Conservation (phyloP, 2,888 invertebrate species). For the Aphodius sticticus region DNA sequence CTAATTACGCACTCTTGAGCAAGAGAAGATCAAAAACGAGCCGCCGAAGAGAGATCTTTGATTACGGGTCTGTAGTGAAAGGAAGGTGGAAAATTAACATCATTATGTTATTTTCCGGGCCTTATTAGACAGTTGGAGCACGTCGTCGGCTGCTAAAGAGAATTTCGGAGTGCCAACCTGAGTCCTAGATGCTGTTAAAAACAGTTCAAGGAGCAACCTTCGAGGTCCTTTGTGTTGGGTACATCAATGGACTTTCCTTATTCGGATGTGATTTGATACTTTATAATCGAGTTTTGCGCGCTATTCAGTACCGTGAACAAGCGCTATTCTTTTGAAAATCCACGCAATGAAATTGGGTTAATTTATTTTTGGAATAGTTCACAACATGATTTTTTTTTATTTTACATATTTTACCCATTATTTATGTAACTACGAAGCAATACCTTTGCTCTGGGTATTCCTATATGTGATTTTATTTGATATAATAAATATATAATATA, state of each 20-base stretch:
- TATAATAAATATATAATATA: too few species aligned
- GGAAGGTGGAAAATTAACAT: conserved; percentile 10
- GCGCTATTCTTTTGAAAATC: too few species aligned
- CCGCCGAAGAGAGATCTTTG: conserved; percentile 8
- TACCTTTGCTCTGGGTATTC: too few species aligned
- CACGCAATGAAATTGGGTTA: too few species aligned
- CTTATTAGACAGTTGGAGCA: not conserved
- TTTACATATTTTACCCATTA: too few species aligned
- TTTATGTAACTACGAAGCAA: too few species aligned
- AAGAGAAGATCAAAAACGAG: conserved; percentile 1
- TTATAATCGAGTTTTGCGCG: not conserved
- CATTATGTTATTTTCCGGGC: not conserved
- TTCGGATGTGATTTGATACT: not conserved
- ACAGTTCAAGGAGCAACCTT: not conserved
- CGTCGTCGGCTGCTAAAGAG: not conserved
- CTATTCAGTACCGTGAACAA: not conserved
- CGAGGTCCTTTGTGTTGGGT: not conserved
- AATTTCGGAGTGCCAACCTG: not conserved
- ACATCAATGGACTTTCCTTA: not conserved
- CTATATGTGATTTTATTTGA: too few species aligned
- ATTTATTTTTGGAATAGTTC: too few species aligned
- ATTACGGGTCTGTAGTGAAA: conserved; percentile 5
- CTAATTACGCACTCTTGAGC: not conserved
- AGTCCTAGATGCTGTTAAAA: not conserved
- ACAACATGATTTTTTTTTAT: too few species aligned